A percentile compares a stretch with the other conserved stretches of the same genome.
Conservation (phyloP, 64 coral and sea anemone species). For the Acropora yongei region DNA sequence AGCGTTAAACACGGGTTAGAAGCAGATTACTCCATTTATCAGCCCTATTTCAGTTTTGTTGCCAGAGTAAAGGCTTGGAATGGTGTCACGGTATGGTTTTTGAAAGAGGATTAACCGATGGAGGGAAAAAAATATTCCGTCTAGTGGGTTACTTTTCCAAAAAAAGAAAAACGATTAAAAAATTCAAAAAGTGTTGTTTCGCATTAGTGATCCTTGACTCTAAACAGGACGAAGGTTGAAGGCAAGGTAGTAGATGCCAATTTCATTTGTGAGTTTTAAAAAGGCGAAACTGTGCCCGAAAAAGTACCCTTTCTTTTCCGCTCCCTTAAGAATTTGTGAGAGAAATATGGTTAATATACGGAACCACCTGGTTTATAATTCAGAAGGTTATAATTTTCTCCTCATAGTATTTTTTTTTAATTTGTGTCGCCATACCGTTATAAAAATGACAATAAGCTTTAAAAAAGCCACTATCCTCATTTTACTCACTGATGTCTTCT, state of each 20-base stretch:
- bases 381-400: conserved; percentile 17
- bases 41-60: neutral
- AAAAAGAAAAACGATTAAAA: too few species aligned
- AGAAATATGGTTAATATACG: neutral
- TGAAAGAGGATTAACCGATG: neutral
- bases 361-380: conserved; percentile 11
- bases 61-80: neutral
- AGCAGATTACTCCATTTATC: neutral
- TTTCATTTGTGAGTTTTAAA: neutral
- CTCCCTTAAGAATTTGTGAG: neutral
- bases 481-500: neutral
- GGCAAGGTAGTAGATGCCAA: neutral
- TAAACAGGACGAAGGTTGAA: neutral
- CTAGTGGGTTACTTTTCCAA: too few species aligned
- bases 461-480: neutral
- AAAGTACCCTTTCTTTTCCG: too few species aligned
- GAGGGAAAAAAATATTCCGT: neutral
- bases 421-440: neutral
- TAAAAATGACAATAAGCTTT: neutral
- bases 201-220: neutral
- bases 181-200: too few species aligned
- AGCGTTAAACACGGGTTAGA: conserved; percentile 9
- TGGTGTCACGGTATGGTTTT: neutral
- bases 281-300: neutral
- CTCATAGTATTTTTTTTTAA: neutral